Evolutionary conservation across 2,888 invertebrate genomes (phyloP), one percentile per base, ranked within the genome.

Genomic region (Sarcophaga caerulescens): DNA sequence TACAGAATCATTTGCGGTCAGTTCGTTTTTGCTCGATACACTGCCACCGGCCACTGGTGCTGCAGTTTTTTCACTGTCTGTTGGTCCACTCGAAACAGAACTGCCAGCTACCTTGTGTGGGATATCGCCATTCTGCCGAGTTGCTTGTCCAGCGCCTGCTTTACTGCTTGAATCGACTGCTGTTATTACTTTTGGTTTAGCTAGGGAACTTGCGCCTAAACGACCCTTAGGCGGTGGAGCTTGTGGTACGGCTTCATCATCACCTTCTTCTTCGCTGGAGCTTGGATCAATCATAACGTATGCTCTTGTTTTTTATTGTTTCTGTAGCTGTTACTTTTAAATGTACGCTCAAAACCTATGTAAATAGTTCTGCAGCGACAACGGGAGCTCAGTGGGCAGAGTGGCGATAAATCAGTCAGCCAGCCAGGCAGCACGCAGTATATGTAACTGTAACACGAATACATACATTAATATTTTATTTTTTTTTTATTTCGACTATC

Each of bases 241-340:
- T 89, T 92, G 90, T 12, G 81, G 65, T 94, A 95, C 94, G 94
- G 96, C 79, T 93, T 98, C 98, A 93, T 98, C 98, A 89, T 98
- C 98, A 90, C 96, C 97, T 93, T 98, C 98, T 93, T 98, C 98
- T 94, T 98, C 98, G 87, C 98, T 98, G 89, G 98, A 98, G 93
- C 98, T 98, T 89, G 98, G 98, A 93, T 98, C 98, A 93, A 98
- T 98, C 98, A 98, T 98, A 19, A 5, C 23, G 52, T 17, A 14
- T 52, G 12, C 14, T 52, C 17, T 14, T 52, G 52, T 52, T 17
- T 12, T 17, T 52, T 52, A 14, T 57, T 65, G 10, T 35, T 60
- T 21, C n/a, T 71, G 52, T 35, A 60, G 35, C 23, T 71, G 52
- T 52, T 74, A 14, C n/a, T 21, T 12, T 59, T 45, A 68, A 74